Percentiles rank a stretch among this genome's conserved stretches.
These are phyloP conservation scores for zebrafish (Danio rerio) DNA, from an alignment of 2,113 vertebrate genomes.

Conservation along the genomic window DNA sequence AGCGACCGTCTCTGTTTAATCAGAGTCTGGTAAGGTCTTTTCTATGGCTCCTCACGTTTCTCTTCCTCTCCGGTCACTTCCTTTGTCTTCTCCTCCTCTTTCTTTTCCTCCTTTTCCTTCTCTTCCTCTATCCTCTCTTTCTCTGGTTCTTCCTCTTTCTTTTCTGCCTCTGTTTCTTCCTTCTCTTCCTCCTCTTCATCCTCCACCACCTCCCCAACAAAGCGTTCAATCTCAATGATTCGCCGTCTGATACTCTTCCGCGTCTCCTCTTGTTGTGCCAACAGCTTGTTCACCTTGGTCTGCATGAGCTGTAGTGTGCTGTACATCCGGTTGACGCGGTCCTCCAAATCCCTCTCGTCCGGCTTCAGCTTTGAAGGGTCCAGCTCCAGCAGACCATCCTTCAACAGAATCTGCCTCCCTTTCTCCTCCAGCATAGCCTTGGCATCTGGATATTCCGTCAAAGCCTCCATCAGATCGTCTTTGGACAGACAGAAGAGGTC, in stretches of 20 bases:
- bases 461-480: slow-evolving; percentile 96
- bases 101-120: too few species aligned
- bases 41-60: slow-evolving; percentile 14
- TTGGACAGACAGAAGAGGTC: slow-evolving; percentile 96
- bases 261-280: slow-evolving; percentile 79
- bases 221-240: slow-evolving; percentile 81
- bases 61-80: neutral
- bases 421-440: slow-evolving; percentile 95
- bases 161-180: neutral
- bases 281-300: slow-evolving; percentile 84
- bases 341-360: slow-evolving; percentile 88
- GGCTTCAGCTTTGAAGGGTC: slow-evolving; percentile 84
- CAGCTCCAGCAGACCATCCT: slow-evolving; percentile 90
- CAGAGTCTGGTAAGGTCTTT: neutral
- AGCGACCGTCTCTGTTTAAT: neutral
- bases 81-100: neutral
- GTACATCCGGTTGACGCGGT: slow-evolving; percentile 85
- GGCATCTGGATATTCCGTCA: slow-evolving; percentile 93
- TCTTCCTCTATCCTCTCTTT: neutral
- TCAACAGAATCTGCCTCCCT: slow-evolving; percentile 93
- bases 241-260: slow-evolving; percentile 83
- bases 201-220: slow-evolving; percentile 72
- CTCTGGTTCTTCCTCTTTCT: slow-evolving; percentile 32
- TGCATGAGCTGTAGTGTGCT: slow-evolving; percentile 83
- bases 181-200: slow-evolving; percentile 62